Base-by-base conservation (phyloP, 2,113 vertebrate species). In the Zapus hudsonius region DNA sequence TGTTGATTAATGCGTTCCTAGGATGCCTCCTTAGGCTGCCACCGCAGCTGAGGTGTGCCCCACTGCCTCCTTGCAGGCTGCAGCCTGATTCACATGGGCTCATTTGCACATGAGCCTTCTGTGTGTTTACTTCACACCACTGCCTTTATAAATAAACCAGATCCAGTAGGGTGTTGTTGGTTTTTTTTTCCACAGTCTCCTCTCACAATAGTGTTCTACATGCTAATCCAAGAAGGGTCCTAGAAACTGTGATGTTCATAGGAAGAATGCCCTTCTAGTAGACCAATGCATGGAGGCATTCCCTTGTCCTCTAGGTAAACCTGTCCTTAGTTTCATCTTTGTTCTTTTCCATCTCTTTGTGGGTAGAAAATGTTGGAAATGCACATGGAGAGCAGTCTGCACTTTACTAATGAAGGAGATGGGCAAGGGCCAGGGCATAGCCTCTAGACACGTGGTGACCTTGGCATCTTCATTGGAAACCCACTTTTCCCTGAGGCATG, bases 1-100 rank as follows among this genome's bases (percentile, higher is more conserved):
- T 95, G 95, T 96, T 96, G 97, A 97, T 97, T 96, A 96, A 96
- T 96, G 97, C 87, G 76, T 82, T 95, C 81, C 84, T 95, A 42
- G 10, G 40, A 79, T 86, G 84, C 95, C 72, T 79, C 76, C 74
- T 64, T 69, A 72, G 87, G 94, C 94, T 9, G 7, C 38, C 23
- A 3, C 82, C 90, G 95, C 96, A 96, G 94, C 95, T 96, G 95
- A 96, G 95, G 94, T 96, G 89, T 92, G 81, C 9, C 1, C 1
- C 7, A 36, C 64, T 69, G 73, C 63, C 75, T 75, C 27, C 42
- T 84, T 36, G 1, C 69, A 0, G 29, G 38, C 83, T 73, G 90
- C 66, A 55, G 57, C 17, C 11, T 67, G 0, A 0, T 40, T 91
- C 91, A 57, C 16, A 0, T 7, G 67, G 17, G 27, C 63, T 44